phyloP scores from a whole-genome alignment of 2,888 invertebrate species.

The Protonemura montana region DNA sequence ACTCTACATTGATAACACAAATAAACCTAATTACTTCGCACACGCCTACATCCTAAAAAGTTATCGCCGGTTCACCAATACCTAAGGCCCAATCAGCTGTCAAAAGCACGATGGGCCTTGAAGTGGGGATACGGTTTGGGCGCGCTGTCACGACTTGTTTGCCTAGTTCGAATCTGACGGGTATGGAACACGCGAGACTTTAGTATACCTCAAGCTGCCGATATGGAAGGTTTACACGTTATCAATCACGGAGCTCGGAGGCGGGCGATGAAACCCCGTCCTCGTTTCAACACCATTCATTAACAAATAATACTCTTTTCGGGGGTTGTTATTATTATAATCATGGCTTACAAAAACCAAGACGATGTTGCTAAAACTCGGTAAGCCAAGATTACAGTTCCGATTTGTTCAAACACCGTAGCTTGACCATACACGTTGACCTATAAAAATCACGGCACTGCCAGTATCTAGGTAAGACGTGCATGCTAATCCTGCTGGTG shows the following conservation, averaged over 20 bases:
- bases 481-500: no score
- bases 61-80: no score
- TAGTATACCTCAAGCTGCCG: constrained; percentile 18
- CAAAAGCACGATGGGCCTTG: not conserved
- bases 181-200: not conserved
- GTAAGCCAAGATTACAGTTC: not conserved
- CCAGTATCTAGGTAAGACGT: no score
- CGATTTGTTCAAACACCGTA: not conserved
- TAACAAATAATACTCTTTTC: no score
- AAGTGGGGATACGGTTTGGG: not conserved
- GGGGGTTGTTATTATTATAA: no score
- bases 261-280: no score
- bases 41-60: not conserved
- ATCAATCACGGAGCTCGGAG: no score
- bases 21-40: not conserved
- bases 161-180: not conserved
- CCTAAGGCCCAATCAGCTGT: not conserved
- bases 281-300: no score
- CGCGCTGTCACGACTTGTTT: not conserved
- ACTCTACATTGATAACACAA: not conserved
- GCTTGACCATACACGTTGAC: not conserved
- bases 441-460: not conserved
- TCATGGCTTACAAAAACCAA: not conserved
- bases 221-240: constrained; percentile 14
- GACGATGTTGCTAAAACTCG: not conserved